Evolutionary conservation across 1,140 invertebrate species (phyloP).

Genomic region (Sweltsa coloradensis): DNA sequence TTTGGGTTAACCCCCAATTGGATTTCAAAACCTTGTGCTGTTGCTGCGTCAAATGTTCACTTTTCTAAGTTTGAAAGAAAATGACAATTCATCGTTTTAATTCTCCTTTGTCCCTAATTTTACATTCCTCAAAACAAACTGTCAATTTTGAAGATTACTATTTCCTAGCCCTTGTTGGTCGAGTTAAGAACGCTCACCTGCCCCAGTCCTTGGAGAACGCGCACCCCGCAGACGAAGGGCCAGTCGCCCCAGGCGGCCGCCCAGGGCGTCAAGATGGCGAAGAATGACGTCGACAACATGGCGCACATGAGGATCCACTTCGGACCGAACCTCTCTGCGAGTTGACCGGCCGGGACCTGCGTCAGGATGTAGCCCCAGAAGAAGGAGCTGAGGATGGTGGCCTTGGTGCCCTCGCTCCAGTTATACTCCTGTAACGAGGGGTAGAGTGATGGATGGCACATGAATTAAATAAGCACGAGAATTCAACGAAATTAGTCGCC

Average conservation of each 20-base stretch:
- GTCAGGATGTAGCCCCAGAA: constrained; percentile 36
- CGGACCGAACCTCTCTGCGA: constrained; percentile 47
- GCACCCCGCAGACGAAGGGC: constrained; percentile 42
- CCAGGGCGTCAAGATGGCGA: constrained; percentile 33
- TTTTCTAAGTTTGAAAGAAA: no score
- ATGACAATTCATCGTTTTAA: no score
- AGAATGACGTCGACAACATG: constrained; percentile 34
- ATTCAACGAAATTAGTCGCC: no score
- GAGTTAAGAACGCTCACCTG: no score
- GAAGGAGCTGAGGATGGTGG: constrained; percentile 36
- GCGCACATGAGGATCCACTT: constrained; percentile 44
- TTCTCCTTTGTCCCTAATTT: no score
- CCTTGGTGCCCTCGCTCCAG: constrained; percentile 36
- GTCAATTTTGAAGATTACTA: constrained; percentile 50
- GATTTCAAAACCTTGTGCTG: no score
- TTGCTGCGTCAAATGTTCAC: no score
- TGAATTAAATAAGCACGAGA: no score
- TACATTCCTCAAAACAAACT: no score
- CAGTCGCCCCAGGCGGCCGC: constrained; percentile 37
- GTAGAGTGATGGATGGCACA: no score
- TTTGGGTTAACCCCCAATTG: no score
- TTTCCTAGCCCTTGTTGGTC: constrained; percentile 45
- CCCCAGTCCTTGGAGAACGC: constrained; percentile 59
- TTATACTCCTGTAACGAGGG: constrained; percentile 24
- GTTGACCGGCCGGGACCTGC: constrained; percentile 52